phyloP scores from a whole-genome alignment of 2,113 vertebrate genomes.

The Pomatorhinus ruficollis region DNA sequence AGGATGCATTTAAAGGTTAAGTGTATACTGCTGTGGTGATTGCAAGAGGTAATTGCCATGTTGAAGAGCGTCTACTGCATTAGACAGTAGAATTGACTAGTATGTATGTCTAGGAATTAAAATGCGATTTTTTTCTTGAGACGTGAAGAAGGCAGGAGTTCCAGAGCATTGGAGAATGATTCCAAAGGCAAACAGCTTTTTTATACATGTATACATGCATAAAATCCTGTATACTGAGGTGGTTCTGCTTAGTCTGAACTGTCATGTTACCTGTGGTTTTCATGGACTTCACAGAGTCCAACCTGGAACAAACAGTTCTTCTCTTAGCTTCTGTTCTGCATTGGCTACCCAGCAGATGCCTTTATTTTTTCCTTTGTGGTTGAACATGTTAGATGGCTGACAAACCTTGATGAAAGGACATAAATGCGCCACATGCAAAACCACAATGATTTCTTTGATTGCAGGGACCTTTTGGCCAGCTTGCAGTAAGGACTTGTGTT shows the following conservation, averaged over 20 bases:
- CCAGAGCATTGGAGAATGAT: background rate
- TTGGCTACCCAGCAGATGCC: background rate
- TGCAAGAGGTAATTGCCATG: background rate
- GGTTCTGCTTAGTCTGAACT: background rate
- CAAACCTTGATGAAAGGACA: conserved; percentile 50
- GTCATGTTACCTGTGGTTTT: background rate
- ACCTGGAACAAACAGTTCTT: background rate
- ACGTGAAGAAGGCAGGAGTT: background rate
- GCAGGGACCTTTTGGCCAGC: conserved; percentile 71
- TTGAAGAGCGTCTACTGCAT: background rate
- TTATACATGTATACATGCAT: background rate
- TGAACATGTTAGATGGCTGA: conserved; percentile 49
- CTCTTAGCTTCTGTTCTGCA: background rate
- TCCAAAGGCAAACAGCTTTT: background rate
- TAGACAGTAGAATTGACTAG: background rate
- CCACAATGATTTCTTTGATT: conserved; percentile 71
- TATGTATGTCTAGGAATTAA: background rate
- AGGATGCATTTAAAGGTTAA: background rate
- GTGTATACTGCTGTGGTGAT: background rate
- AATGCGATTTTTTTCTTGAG: background rate
- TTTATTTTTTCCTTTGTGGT: conserved; percentile 18
- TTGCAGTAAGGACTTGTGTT: conserved; percentile 70
- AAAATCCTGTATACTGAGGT: background rate
- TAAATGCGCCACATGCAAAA: conserved; percentile 59
- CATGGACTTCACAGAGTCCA: background rate